phyloP scores from a whole-genome alignment of 2,797 vertebrate genomes.

The Alosa sapidissima region DNA sequence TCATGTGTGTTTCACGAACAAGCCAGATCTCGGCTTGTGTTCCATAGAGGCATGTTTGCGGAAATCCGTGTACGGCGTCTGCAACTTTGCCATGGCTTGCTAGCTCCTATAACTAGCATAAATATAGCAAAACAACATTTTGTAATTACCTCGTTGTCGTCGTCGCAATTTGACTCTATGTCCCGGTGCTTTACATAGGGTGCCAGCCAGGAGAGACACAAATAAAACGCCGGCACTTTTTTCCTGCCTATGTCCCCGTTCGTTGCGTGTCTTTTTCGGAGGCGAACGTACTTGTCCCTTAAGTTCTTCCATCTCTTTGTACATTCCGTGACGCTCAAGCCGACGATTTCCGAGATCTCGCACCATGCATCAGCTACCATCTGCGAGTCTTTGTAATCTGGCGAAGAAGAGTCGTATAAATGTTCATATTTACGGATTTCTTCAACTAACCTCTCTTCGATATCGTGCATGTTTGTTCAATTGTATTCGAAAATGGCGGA shows the following conservation, averaged over 20 bases:
- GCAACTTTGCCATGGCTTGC: too few species aligned
- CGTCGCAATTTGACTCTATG: background rate
- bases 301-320: slow-evolving; percentile 1
- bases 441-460: background rate
- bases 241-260: background rate
- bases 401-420: background rate
- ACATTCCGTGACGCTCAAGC: background rate
- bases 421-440: slow-evolving; percentile 11
- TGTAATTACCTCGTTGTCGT: background rate
- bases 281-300: slow-evolving; percentile 15
- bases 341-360: background rate
- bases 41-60: too few species aligned
- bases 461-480: background rate
- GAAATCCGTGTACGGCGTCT: background rate
- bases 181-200: background rate
- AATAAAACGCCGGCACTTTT: background rate
- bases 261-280: background rate
- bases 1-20: too few species aligned
- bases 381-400: background rate
- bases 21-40: too few species aligned
- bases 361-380: background rate
- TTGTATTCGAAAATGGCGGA: background rate
- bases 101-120: background rate
- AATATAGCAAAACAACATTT: background rate
- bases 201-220: background rate